phyloP scores from a whole-genome alignment of 2,888 invertebrate genomes.

The Drosophila siamana region DNA sequence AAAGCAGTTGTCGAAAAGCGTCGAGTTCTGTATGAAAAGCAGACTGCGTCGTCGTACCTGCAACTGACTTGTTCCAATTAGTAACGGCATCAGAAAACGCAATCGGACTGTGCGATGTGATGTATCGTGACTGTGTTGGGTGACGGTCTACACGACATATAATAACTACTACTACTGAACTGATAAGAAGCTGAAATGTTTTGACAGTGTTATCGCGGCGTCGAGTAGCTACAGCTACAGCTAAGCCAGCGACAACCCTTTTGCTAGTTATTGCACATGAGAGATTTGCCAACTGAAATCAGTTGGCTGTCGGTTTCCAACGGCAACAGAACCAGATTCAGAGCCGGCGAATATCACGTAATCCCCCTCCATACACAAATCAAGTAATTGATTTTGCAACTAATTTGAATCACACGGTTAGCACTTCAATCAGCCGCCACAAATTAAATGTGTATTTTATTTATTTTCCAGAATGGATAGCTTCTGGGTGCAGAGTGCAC shows the following conservation, averaged over 20 bases:
- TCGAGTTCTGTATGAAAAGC: not conserved
- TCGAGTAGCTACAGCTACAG: constrained; percentile 26
- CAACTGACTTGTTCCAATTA: constrained; percentile 16
- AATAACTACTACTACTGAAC: not conserved
- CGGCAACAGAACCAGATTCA: constrained; percentile 45
- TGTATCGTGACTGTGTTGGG: constrained; percentile 2
- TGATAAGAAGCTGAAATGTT: constrained; percentile 41
- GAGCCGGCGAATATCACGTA: not conserved
- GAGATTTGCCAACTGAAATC: constrained; percentile 66
- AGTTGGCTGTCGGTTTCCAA: constrained; percentile 63
- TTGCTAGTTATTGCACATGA: constrained; percentile 43
- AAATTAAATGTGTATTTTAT: constrained; percentile 18
- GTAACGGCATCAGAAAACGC: constrained; percentile 12
- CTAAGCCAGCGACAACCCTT: constrained; percentile 40
- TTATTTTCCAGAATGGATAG: constrained; percentile 87
- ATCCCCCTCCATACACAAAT: not conserved
- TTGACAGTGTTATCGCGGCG: constrained; percentile 56
- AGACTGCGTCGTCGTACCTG: not conserved
- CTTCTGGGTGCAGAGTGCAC: constrained; percentile 90
- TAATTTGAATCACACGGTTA: not conserved
- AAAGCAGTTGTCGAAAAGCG: not conserved
- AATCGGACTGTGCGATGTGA: not conserved
- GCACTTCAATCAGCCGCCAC: constrained; percentile 16
- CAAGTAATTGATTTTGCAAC: constrained; percentile 7
- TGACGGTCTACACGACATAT: constrained; percentile 11